A percentile compares a stretch with the other conserved stretches of the same genome.
These are phyloP conservation scores for Sceliomorpha sp. DNA, from an alignment of 2,888 invertebrate species.

Conservation along the genomic window DNA sequence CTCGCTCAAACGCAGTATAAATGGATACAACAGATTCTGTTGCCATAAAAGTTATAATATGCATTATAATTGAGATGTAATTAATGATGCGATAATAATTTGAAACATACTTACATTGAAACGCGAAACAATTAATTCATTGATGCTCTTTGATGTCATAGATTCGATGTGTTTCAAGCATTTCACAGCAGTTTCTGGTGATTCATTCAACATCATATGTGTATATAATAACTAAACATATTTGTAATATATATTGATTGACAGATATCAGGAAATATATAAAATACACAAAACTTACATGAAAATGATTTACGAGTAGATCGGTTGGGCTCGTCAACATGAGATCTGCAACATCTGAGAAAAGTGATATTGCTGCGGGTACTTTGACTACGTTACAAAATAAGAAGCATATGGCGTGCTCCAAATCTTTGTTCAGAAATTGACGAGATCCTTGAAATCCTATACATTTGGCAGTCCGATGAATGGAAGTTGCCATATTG, in stretches of 20 bases:
- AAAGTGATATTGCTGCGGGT: constrained; percentile 83
- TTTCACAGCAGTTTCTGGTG: constrained; percentile 82
- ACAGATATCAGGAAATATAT: constrained; percentile 26
- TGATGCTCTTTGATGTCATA: constrained; percentile 82
- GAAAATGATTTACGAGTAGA: constrained; percentile 83
- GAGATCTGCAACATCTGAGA: constrained; percentile 84
- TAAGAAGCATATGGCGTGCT: constrained; percentile 85
- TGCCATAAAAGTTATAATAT: constrained; percentile 13
- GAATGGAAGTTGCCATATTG: constrained; percentile 83
- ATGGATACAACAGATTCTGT: constrained; percentile 36
- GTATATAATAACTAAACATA: constrained; percentile 86
- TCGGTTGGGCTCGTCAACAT: constrained; percentile 77
- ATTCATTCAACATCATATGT: constrained; percentile 85
- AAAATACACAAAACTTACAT: constrained; percentile 59
- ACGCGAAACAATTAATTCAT: constrained; percentile 84
- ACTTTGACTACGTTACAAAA: constrained; percentile 83
- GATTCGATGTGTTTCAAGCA: constrained; percentile 85
- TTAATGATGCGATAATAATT: background rate
- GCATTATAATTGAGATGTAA: background rate
- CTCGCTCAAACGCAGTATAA: constrained; percentile 78
- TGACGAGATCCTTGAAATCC: constrained; percentile 86
- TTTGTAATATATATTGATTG: constrained; percentile 33
- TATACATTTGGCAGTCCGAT: constrained; percentile 85
- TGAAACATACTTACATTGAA: constrained; percentile 81
- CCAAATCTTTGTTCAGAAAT: constrained; percentile 86